Evolutionary conservation across 2,797 vertebrate genomes (phyloP).

Genomic region (Clangula hyemalis): DNA sequence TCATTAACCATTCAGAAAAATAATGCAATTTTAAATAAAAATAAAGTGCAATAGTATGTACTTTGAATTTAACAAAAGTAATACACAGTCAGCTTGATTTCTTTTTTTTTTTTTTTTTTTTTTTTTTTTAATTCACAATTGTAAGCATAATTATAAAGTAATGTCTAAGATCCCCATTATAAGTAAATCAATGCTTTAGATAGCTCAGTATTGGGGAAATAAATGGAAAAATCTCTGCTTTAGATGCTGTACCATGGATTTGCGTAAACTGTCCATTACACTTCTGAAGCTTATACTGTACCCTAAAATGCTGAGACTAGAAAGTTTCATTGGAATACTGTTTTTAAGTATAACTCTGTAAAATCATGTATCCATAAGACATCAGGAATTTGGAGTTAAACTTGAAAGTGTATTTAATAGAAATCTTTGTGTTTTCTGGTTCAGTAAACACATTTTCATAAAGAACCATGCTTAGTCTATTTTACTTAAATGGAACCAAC

Average conservation of each 20-base stretch:
- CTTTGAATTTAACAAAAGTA: slow-evolving; percentile 12
- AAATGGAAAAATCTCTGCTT: slow-evolving; percentile 3
- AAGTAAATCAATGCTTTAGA: slow-evolving; percentile 14
- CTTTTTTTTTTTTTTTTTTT: slow-evolving; percentile 13
- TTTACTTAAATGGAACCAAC: slow-evolving; percentile 79
- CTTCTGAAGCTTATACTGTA: slow-evolving; percentile 4
- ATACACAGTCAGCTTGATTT: slow-evolving; percentile 14
- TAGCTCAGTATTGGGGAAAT: slow-evolving; percentile 19
- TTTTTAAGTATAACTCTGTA: slow-evolving; percentile 52
- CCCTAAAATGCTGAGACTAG: not conserved
- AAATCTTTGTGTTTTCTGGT: slow-evolving; percentile 77
- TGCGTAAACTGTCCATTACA: not conserved
- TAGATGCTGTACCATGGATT: not conserved
- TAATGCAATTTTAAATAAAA: slow-evolving; percentile 59
- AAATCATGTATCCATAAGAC: slow-evolving; percentile 58
- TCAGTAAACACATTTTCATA: slow-evolving; percentile 79
- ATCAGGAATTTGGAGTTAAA: slow-evolving; percentile 67
- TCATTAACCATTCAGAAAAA: slow-evolving; percentile 39
- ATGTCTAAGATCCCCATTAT: not conserved
- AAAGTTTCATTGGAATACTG: not conserved
- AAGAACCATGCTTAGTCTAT: slow-evolving; percentile 71
- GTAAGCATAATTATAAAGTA: slow-evolving; percentile 48
- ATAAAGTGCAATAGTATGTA: slow-evolving; percentile 23
- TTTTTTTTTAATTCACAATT: slow-evolving; percentile 41
- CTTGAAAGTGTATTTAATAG: slow-evolving; percentile 62